A percentile compares a stretch with the other conserved stretches of the same genome.
phyloP scores from a whole-genome alignment of 2,113 vertebrate species.

The Scophthalmus maximus region DNA sequence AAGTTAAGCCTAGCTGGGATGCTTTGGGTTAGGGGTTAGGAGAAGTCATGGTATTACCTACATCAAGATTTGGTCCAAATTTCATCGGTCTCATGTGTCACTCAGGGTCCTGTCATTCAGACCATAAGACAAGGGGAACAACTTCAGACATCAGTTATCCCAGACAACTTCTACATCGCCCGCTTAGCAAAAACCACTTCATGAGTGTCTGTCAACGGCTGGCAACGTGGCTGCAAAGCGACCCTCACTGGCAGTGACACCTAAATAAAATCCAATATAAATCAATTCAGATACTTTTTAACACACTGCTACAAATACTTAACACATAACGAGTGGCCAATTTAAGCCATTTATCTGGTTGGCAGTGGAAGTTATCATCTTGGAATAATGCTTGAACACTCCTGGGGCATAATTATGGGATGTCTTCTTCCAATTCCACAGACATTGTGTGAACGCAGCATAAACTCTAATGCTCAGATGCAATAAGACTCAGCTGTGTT shows the following conservation, averaged over 20 bases:
- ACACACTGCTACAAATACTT: background rate
- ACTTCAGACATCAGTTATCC: too few relatives aligned
- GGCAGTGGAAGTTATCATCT: background rate
- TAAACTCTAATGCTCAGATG: background rate
- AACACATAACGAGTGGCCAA: background rate
- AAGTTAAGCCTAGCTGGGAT: too few relatives aligned
- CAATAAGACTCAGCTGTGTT: background rate
- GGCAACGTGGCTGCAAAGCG: background rate
- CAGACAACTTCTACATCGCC: too few relatives aligned
- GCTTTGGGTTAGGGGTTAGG: too few relatives aligned
- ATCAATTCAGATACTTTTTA: background rate
- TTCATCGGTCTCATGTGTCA: too few relatives aligned
- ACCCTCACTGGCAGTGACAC: background rate
- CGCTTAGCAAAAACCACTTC: background rate
- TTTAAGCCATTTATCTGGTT: background rate
- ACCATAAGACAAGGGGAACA: too few relatives aligned
- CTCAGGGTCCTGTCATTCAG: too few relatives aligned
- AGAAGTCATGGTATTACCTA: too few relatives aligned
- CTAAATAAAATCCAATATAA: background rate
- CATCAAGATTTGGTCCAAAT: too few relatives aligned
- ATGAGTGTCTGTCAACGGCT: background rate
- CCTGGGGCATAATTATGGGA: too few relatives aligned
- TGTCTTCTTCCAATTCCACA: background rate
- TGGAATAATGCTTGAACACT: conserved; percentile 1
- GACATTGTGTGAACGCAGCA: background rate